Conservation (phyloP, 2,113 vertebrate genomes). For the Nerophis lumbriciformis region DNA sequence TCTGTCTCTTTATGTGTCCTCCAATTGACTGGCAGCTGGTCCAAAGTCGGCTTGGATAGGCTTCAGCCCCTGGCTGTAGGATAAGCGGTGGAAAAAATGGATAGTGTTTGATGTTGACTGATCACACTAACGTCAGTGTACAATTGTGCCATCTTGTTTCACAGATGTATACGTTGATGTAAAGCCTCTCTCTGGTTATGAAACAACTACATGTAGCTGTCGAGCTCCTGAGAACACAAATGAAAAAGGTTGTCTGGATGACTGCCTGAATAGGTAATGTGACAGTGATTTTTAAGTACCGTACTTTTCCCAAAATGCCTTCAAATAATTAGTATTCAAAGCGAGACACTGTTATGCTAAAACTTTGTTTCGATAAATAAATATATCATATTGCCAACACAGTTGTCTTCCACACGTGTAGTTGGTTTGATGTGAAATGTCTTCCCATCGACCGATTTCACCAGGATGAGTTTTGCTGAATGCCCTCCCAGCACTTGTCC, state of each 20-base stretch:
- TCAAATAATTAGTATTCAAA: neutral
- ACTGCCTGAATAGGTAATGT: constrained; percentile 90
- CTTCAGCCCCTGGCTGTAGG: no score
- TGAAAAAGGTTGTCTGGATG: constrained; percentile 86
- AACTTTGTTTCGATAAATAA: neutral
- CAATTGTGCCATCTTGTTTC: constrained; percentile 10
- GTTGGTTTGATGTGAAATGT: neutral
- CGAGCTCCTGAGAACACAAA: constrained; percentile 72
- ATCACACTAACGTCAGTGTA: constrained; percentile 7
- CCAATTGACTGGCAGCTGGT: no score
- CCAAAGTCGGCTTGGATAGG: no score
- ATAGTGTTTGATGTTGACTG: constrained; percentile 1
- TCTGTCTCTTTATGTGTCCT: no score
- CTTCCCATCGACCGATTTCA: neutral
- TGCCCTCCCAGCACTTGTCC: constrained; percentile 93
- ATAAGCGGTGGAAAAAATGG: neutral
- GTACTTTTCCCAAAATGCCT: no score
- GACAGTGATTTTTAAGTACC: neutral
- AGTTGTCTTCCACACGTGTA: neutral
- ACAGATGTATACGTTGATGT: constrained; percentile 95
- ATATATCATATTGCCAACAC: neutral
- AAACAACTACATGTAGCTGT: constrained; percentile 94
- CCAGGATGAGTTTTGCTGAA: constrained; percentile 96
- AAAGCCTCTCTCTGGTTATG: constrained; percentile 94
- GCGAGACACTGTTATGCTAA: neutral